Percentiles rank a stretch among this genome's conserved stretches.
phyloP scores from a whole-genome alignment of 2,797 vertebrate species.

The Clamator glandarius region DNA sequence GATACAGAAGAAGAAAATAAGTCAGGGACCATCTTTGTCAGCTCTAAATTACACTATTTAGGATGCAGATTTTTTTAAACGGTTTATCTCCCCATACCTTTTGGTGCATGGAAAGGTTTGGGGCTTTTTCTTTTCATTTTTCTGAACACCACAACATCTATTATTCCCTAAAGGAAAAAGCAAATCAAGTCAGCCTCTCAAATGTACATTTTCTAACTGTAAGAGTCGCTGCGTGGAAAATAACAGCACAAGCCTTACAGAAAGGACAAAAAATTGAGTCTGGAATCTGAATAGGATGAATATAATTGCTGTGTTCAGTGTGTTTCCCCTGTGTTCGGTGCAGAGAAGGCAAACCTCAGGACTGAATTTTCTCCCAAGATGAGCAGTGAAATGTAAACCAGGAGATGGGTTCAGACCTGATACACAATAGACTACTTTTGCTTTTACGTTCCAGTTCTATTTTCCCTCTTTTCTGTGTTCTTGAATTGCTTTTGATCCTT shows the following conservation, averaged over 20 bases:
- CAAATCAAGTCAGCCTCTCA: conserved; percentile 20
- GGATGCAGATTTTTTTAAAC: not conserved
- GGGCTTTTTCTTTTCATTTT: not conserved
- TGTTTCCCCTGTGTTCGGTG: not conserved
- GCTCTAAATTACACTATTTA: not conserved
- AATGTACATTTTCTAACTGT: not conserved
- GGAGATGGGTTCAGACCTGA: not conserved
- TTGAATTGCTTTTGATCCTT: not conserved
- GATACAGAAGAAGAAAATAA: not conserved
- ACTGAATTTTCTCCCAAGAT: not conserved
- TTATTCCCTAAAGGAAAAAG: conserved; percentile 10
- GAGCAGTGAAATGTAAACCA: conserved; percentile 4
- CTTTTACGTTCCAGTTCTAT: not conserved
- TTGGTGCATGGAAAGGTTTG: not conserved
- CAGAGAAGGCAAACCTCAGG: not conserved
- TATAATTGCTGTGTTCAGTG: not conserved
- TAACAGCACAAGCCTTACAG: conserved; percentile 6
- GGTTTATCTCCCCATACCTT: not conserved
- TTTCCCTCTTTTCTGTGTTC: not conserved
- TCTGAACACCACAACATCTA: not conserved
- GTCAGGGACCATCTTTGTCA: not conserved
- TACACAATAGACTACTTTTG: not conserved
- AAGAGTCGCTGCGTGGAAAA: conserved; percentile 15
- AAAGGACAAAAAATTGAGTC: conserved; percentile 16
- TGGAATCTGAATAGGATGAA: conserved; percentile 35